These are phyloP conservation scores for Nemotelus nigrinus DNA, from an alignment of 2,888 invertebrate species.

Conservation along the genomic window DNA sequence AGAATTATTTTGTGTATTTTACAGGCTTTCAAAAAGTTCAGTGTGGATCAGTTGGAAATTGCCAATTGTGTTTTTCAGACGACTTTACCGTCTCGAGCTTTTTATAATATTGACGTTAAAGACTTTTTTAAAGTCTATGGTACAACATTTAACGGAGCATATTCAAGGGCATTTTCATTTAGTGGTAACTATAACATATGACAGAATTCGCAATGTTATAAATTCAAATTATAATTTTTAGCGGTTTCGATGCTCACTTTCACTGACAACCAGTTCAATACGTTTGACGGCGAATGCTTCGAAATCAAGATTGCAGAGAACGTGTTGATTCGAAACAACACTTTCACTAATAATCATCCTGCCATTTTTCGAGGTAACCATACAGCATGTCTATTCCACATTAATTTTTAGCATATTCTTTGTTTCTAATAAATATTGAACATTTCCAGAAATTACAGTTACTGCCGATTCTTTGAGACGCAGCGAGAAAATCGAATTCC, in stretches of 20 bases:
- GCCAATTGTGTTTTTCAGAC: slow-evolving; percentile 70
- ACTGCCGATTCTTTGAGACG: slow-evolving; percentile 6
- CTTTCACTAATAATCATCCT: slow-evolving; percentile 60
- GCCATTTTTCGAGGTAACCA: slow-evolving; percentile 59
- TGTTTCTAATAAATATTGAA: neutral
- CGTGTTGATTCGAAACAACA: slow-evolving; percentile 59
- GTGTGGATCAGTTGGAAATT: slow-evolving; percentile 73
- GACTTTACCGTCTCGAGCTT: slow-evolving; percentile 74
- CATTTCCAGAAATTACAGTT: slow-evolving; percentile 26
- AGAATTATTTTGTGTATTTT: slow-evolving; percentile 33
- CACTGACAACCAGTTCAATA: slow-evolving; percentile 59
- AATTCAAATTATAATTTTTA: slow-evolving; percentile 49
- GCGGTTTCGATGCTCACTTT: slow-evolving; percentile 60
- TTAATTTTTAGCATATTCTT: neutral
- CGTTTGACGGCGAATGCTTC: slow-evolving; percentile 60
- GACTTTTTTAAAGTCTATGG: slow-evolving; percentile 74
- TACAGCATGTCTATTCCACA: neutral
- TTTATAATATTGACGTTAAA: slow-evolving; percentile 78
- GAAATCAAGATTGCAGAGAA: slow-evolving; percentile 60
- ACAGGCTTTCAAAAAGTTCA: slow-evolving; percentile 82
- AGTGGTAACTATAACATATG: slow-evolving; percentile 56
- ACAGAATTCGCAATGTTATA: slow-evolving; percentile 16
- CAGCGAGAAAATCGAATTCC: slow-evolving; percentile 61
- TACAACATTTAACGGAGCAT: slow-evolving; percentile 71
- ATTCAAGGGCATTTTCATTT: slow-evolving; percentile 75